Conservation (phyloP, 2,797 vertebrate species). For the Enteromius unitaeniatus region DNA sequence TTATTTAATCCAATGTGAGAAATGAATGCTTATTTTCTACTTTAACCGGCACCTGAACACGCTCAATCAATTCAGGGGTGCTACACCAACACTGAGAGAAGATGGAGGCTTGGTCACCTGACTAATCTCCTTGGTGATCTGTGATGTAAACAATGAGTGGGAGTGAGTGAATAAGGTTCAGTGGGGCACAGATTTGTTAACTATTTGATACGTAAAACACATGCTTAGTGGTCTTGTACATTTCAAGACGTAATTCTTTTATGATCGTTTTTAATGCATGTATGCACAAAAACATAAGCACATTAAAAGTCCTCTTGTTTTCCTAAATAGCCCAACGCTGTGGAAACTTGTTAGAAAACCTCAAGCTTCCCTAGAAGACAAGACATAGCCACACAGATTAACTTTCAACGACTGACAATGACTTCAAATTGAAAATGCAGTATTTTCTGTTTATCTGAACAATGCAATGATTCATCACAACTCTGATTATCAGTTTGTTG, state of each 20-base stretch:
- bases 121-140: slow-evolving; percentile 50
- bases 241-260: slow-evolving; percentile 3
- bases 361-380: background rate
- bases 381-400: background rate
- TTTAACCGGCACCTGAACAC: slow-evolving; percentile 12
- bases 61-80: slow-evolving; percentile 10
- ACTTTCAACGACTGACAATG: background rate
- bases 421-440: background rate
- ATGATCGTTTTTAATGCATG: background rate
- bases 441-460: slow-evolving; percentile 4
- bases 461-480: slow-evolving; percentile 6
- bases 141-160: slow-evolving; percentile 35
- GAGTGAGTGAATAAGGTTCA: slow-evolving; percentile 13
- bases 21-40: slow-evolving; percentile 14
- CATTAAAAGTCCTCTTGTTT: background rate
- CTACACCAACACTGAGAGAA: slow-evolving; percentile 32
- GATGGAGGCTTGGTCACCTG: slow-evolving; percentile 40
- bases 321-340: background rate
- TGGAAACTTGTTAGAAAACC: background rate
- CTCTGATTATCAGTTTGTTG: background rate
- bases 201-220: slow-evolving; percentile 27
- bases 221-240: slow-evolving; percentile 11
- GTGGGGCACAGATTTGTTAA: slow-evolving; percentile 20
- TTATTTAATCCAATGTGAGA: background rate
- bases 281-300: background rate